Evolutionary conservation across 2,888 invertebrate genomes (phyloP), one percentile per base, ranked within the genome.

Genomic region (Galerucella calmariensis): DNA sequence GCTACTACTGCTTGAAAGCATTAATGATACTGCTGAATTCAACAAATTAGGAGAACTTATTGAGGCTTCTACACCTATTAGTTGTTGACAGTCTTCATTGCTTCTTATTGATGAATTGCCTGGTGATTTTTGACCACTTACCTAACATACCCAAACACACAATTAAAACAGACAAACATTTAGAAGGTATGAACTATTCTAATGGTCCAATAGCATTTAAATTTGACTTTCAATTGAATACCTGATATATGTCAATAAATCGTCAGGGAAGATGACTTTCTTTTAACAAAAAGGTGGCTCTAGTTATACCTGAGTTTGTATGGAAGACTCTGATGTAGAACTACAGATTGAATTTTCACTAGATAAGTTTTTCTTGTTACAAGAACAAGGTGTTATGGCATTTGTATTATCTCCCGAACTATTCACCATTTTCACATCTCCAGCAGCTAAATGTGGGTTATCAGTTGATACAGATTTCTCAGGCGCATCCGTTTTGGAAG

Each of bases 31-130:
- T 16, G 86, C 80, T 2, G 87, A 83, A 78, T 87, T 87, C 9
- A 88, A 80, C 48, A 88, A 80, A 82, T 88, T 87, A 0, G 88
- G 88, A 0, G 87, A 87, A 72, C 88, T 88, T 27, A 87, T 79
- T 1, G 87, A 88, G 0, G 86, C 85, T 11, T 84, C 86, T 59
- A 88, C 79, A 9, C 85, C 86, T 46, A 86, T 75, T 75, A 83
- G 72, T 70, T 83, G 85, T 69, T 82, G 78, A 14, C 83, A 81
- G 12, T 81, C 82, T 14, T 81, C 81, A 10, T 72, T 78, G 66
- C 76, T 80, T 41, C 73, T 72, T 10, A 79, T 69, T 16, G 75
- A 79, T 41, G 78, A 79, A 73, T 75, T 75, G 51, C 77, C 78
- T 48, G 75, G 75, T 1, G 80, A 79, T 70, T 80, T 81, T 66